Percentiles rank a stretch among this genome's conserved stretches.
These are phyloP conservation scores for Pterocles burchelli DNA, from an alignment of 2,113 vertebrate genomes.

Conservation along the genomic window DNA sequence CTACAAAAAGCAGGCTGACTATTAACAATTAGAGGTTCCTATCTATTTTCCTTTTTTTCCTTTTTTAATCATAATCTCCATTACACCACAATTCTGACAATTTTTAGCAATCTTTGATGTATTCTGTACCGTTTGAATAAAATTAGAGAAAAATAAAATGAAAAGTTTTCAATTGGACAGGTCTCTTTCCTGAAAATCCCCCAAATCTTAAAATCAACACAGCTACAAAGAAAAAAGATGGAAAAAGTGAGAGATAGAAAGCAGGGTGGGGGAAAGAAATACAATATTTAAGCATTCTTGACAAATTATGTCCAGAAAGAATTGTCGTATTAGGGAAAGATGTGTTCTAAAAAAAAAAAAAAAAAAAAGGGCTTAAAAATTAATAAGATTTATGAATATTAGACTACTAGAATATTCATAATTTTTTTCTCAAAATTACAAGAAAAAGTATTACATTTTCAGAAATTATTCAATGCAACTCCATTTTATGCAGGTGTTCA, in stretches of 20 bases:
- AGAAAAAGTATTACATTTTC: constrained; percentile 50
- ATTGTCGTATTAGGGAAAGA: constrained; percentile 20
- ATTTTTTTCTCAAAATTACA: constrained; percentile 58
- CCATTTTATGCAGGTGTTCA: constrained; percentile 38
- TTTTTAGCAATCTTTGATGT: not conserved
- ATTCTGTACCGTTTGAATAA: not conserved
- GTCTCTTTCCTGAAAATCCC: not conserved
- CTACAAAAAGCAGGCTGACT: not conserved
- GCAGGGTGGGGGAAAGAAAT: not conserved
- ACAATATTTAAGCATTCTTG: constrained; percentile 15
- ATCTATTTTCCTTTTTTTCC: not conserved
- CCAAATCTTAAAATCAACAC: not conserved
- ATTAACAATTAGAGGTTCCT: not conserved
- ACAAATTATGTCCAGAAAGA: constrained; percentile 16
- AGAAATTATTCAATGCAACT: constrained; percentile 37
- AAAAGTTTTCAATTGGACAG: not conserved
- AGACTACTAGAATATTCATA: constrained; percentile 48
- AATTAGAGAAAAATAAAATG: not conserved
- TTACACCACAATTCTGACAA: not conserved
- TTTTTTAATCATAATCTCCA: not conserved
- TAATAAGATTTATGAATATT: constrained; percentile 58
- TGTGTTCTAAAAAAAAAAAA: not conserved
- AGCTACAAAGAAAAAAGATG: not conserved
- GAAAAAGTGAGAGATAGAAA: not conserved
- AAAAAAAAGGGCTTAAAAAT: not conserved